Percentiles rank a stretch among this genome's conserved stretches.
Conservation (phyloP, 1,140 invertebrate species). For the Andricus grossulariae region DNA sequence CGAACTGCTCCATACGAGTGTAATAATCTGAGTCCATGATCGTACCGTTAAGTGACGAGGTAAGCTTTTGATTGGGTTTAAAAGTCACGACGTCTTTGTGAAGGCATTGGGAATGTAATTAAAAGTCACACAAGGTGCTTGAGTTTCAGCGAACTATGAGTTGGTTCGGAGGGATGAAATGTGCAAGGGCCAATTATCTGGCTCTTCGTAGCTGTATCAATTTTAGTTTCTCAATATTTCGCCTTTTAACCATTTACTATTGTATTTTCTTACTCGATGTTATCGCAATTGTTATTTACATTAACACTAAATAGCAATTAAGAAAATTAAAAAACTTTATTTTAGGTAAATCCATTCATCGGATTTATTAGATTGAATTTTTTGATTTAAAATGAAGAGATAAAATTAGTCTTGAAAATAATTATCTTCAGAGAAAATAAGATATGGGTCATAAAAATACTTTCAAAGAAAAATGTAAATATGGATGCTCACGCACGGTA, state of each 20-base stretch:
- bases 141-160: constrained; percentile 44
- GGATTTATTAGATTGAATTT: too few relatives aligned
- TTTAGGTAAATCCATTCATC: too few relatives aligned
- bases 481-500: background rate
- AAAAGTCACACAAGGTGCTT: constrained; percentile 54
- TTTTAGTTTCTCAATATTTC: constrained; percentile 4
- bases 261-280: background rate
- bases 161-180: constrained; percentile 29
- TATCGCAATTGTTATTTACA: background rate
- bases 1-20: background rate
- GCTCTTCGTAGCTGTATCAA: constrained; percentile 30
- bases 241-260: constrained; percentile 38
- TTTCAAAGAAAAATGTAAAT: too few relatives aligned
- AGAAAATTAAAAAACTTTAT: too few relatives aligned
- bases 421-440: too few relatives aligned
- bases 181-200: constrained; percentile 52
- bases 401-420: too few relatives aligned
- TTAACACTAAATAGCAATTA: too few relatives aligned
- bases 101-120: constrained; percentile 56
- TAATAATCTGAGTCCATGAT: constrained; percentile 38
- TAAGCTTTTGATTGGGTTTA: constrained; percentile 46
- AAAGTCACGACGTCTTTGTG: constrained; percentile 46
- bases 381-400: too few relatives aligned
- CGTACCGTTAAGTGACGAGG: constrained; percentile 41
- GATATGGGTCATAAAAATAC: too few relatives aligned